A percentile compares a stretch with the other conserved stretches of the same genome.
Conservation (phyloP, 64 coral and sea anemone species). For the Montipora efflorescens region DNA sequence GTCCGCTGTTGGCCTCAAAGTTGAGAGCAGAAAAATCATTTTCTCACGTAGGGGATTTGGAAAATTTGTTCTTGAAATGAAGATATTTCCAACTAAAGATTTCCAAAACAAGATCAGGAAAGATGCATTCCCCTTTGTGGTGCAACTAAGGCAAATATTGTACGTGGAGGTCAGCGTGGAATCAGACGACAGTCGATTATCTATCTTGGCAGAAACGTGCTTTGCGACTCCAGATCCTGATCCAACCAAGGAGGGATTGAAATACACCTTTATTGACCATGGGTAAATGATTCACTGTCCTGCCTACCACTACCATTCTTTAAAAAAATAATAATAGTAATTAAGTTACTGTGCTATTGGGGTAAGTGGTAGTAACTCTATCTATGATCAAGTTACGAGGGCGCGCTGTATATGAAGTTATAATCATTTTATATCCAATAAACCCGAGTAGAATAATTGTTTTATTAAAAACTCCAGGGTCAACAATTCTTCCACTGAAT, state of each 20-base stretch:
- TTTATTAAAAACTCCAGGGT: no score
- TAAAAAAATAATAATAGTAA: not conserved
- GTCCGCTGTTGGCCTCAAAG: constrained; percentile 33
- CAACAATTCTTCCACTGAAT: no score
- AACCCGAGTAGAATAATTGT: no score
- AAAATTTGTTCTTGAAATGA: not conserved
- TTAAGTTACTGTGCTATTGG: not conserved
- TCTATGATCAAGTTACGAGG: no score
- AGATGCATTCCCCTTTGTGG: not conserved
- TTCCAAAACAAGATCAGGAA: not conserved
- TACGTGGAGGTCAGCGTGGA: not conserved
- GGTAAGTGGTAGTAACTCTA: no score
- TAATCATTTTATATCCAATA: no score
- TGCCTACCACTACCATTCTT: not conserved
- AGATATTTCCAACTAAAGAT: not conserved
- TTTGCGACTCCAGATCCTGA: not conserved
- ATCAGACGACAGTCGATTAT: not conserved
- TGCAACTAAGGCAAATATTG: not conserved
- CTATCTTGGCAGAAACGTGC: not conserved
- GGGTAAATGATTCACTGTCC: not conserved
- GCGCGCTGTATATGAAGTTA: no score
- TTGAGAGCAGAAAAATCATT: constrained; percentile 57
- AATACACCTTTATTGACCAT: constrained; percentile 25
- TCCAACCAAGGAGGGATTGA: not conserved
- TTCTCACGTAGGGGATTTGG: constrained; percentile 20